Evolutionary conservation across 1,140 invertebrate species (phyloP), one percentile per base, ranked within the genome.

Genomic region (Drosophila oshimai): DNA sequence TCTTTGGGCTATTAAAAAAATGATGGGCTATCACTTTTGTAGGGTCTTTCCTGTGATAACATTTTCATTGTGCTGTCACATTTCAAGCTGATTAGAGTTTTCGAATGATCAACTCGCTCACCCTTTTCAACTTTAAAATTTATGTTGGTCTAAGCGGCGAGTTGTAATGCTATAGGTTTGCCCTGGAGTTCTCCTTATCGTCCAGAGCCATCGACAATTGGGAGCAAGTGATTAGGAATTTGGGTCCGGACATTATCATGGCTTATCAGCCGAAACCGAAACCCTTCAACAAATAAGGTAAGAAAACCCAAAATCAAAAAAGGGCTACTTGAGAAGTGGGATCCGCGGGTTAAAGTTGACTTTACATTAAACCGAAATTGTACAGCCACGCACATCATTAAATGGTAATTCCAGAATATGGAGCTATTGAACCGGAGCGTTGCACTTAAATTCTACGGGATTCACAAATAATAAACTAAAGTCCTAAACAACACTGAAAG

Each of bases 321-420:
- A 24, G 15, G 22, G 18, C 15, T 26, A n/a, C 0, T 17, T 5
- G 4, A 31, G 15, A 33, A 20, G 15, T 18, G 12, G 20, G 24
- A 42, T 22, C 33, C 17, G 29, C 26, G 34, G 26, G 31, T 47
- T 49, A 58, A 57, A 71, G 53, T 45, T 71, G 13, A 51, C 7
- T 29, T 60, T 47, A 39, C 33, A 60, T 15, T 24, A 4, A 41
- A n/a, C 24, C 24, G 26, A 10, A 17, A n/a, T 39, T 33, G 33
- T 20, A 13, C 6, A 29, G 13, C 13, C 29, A 70, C 29, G 12
- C 37, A 13, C 7, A 55, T 50, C 47, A 24, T 70, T 61, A 55
- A 50, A 75, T 73, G 75, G 68, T 84, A 75, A 86, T 80, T 65
- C 67, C 45, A 50, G 49, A 61, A 68, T 64, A 44, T 67, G 37